phyloP scores from a whole-genome alignment of 2,113 vertebrate genomes.

The Grallaria varia region DNA sequence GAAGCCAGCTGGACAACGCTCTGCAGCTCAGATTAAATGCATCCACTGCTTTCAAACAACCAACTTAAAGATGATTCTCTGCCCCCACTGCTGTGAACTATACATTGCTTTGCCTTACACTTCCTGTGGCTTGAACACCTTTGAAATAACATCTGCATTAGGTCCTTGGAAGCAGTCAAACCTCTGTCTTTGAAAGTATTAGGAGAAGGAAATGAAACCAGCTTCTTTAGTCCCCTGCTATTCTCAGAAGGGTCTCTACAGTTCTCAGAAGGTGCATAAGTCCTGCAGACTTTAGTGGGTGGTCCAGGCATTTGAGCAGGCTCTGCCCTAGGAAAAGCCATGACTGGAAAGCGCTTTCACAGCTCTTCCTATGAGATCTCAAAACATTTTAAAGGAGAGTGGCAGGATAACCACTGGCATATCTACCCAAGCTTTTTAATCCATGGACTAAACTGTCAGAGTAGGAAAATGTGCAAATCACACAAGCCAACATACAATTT shows the following conservation, averaged over 20 bases:
- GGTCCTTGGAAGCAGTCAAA: not conserved
- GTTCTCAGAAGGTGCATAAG: not conserved
- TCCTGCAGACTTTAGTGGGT: accelerated
- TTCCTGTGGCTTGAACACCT: not conserved
- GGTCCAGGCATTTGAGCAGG: not conserved
- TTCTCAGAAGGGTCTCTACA: not conserved
- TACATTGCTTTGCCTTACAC: not conserved
- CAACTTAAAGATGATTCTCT: not conserved
- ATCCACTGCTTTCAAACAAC: not conserved
- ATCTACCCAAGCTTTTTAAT: not conserved
- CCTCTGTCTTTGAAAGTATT: not conserved
- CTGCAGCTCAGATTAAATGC: not conserved
- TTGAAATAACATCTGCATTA: not conserved
- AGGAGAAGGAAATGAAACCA: not conserved
- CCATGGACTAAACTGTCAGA: not conserved
- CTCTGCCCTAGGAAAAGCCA: not conserved
- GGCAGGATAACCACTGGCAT: not conserved
- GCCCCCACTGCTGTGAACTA: accelerated
- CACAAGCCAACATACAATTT: not conserved
- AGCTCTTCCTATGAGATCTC: not conserved
- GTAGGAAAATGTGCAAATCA: not conserved
- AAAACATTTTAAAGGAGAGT: not conserved
- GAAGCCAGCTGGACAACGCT: not conserved
- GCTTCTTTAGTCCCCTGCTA: not conserved
- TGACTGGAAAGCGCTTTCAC: not conserved